Evolutionary conservation across 2,113 vertebrate species (phyloP), one percentile per base, ranked within the genome.

Genomic region (Camelus dromedarius): DNA sequence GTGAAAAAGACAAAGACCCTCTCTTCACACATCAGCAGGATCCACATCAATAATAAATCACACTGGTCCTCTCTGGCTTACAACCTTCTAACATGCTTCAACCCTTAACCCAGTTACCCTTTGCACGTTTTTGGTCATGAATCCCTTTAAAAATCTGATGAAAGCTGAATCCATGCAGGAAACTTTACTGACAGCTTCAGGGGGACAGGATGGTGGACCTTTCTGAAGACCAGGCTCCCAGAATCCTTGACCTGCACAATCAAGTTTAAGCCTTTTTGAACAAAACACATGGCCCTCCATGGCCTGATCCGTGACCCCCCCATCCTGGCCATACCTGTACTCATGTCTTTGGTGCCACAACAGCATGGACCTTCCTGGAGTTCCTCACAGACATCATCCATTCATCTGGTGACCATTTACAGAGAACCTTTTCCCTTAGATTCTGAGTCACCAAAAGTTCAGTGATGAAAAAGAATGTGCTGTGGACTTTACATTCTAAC

Each of bases 141-240:
- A 42, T 89, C 20, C 54, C 42, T 70, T 93, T 95, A 42, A 67
- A 82, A 92, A 70, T 79, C 42, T 32, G 69, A 80, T 69, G 32
- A 83, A 92, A 83, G 64, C 52, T 92, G 76, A 87, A 72, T 76
- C 70, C 16, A 28, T 28, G 6, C 38, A 72, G 38, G 83, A 64
- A 70, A 48, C 8, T 52, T 30, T 64, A 18, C 35, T 95, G 64
- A 50, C 28, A 60, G 30, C 24, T 81, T 90, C 81, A 30, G 42
- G 58, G 58, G 90, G 30, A 64, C 28, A 84, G 42, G 46, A 48
- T 46, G 8, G 32, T 69, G 32, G 30, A 67, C 16, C 42, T 38
- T 38, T 38, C 67, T 67, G 42, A 80, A 86, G 62, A 24, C 28
- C 30, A 42, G 82, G 42, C 32, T 35, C 87, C 0, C 19, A 60